phyloP scores from a whole-genome alignment of 37 sponge, comb jelly and placozoan genomes.

The Bolinopsis microptera region DNA sequence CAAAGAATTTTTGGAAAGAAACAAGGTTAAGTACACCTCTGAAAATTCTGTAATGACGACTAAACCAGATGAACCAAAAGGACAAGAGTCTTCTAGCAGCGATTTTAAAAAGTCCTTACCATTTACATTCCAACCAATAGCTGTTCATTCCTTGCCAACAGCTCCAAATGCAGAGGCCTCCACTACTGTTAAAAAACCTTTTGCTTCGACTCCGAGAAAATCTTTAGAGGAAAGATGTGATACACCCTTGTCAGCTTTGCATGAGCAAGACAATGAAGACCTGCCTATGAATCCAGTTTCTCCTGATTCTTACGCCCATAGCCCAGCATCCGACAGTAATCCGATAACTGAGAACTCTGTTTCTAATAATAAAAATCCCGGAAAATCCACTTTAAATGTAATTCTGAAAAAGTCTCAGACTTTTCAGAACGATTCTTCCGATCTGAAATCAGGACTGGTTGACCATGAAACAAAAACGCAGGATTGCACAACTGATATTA shows the following conservation, averaged over 20 bases:
- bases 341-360: background rate
- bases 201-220: background rate
- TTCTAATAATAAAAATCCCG: too few species aligned
- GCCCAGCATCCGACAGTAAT: background rate
- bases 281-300: background rate
- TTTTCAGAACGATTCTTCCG: background rate
- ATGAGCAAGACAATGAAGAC: background rate
- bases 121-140: background rate
- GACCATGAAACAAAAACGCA: background rate
- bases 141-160: background rate
- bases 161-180: background rate
- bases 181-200: background rate
- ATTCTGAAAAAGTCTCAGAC: too few species aligned
- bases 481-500: background rate
- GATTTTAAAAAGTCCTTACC: too few species aligned
- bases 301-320: background rate
- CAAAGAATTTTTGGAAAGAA: background rate
- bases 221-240: background rate
- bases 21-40: background rate
- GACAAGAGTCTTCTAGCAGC: background rate
- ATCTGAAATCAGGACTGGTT: background rate
- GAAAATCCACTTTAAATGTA: too few species aligned
- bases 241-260: background rate
- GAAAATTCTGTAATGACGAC: background rate
- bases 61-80: background rate